Conservation (phyloP, 2,888 invertebrate genomes). For the Phasia obesa region DNA sequence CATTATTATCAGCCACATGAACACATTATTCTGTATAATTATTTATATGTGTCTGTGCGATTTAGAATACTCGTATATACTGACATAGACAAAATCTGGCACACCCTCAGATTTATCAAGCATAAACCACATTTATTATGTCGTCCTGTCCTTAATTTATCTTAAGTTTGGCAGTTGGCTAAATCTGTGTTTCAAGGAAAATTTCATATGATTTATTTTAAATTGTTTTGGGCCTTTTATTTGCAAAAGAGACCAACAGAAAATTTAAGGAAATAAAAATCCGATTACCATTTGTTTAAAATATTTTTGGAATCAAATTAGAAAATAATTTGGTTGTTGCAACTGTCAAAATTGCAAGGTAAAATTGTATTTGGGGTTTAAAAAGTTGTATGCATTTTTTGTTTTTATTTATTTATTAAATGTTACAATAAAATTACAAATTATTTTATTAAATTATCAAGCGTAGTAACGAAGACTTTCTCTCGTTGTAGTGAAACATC, state of each 20-base stretch:
- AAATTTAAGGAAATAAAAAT: slow-evolving; percentile 21
- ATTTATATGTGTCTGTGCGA: neutral
- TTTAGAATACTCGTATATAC: slow-evolving; percentile 20
- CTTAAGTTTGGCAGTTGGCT: slow-evolving; percentile 63
- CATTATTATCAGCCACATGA: slow-evolving; percentile 5
- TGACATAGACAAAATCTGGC: slow-evolving; percentile 51
- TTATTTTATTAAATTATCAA: too few species aligned
- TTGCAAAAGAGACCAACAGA: slow-evolving; percentile 2
- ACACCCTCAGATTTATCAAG: slow-evolving; percentile 50
- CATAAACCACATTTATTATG: slow-evolving; percentile 66
- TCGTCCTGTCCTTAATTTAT: slow-evolving; percentile 66
- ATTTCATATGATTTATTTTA: slow-evolving; percentile 61
- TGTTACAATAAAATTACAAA: too few species aligned
- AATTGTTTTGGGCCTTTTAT: slow-evolving; percentile 24
- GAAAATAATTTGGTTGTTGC: too few species aligned
- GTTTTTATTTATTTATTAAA: too few species aligned
- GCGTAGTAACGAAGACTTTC: too few species aligned
- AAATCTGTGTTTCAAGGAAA: slow-evolving; percentile 39
- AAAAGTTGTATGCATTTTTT: too few species aligned
- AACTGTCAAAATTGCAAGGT: too few species aligned
- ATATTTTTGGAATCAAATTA: too few species aligned
- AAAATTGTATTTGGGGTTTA: too few species aligned
- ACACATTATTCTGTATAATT: neutral
- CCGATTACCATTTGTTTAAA: too few species aligned
- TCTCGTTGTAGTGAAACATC: too few species aligned